Base-by-base conservation (phyloP, 2,113 vertebrate species). In the Anoura caudifer region DNA sequence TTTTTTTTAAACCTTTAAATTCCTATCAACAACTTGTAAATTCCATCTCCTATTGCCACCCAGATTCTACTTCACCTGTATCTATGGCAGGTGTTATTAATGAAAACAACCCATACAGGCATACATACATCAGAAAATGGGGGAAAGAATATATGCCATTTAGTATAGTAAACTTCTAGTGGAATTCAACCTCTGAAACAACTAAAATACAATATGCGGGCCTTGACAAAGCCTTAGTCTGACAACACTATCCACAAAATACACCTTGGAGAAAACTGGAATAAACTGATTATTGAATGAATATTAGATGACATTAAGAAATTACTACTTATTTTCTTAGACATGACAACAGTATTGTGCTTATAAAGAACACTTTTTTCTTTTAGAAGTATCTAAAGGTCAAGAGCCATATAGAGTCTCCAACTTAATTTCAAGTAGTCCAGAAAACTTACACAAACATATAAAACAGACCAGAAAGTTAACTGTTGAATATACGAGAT, bases 111-210 rank as follows among this genome's bases (percentile, higher is more conserved):
- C 28, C 80, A 24, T 14, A 45, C 1, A 86, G 33, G 41, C 33
- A 69, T 28, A 70, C 4, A 70, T 24, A 9, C 63, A 45, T 26
- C 36, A 80, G 76, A 73, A 94, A 83, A 91, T 13, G 20, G 5
- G 28, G 56, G 16, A 36, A 85, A 54, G 17, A 75, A 16, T 43
- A 86, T 19, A 81, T 13, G 76, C 47, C 15, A 75, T 65, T 73
- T 54, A 82, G 54, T 65, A 94, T 56, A 41, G 7, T 70, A 75
- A 89, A 87, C 81, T 38, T 87, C 65, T 73, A 59, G 28, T 47
- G 10, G 59, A 91, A 91, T 59, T 94, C 41, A 82, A 67, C 69
- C 24, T 69, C n/a, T 92, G 79, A 96, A 96, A 88, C 81, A 91
- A 92, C n/a, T 92, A 79, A 93, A 92, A 67, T 45, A 94, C 7